Base-by-base conservation (phyloP, 2,797 vertebrate genomes). In the Malurus splendens region DNA sequence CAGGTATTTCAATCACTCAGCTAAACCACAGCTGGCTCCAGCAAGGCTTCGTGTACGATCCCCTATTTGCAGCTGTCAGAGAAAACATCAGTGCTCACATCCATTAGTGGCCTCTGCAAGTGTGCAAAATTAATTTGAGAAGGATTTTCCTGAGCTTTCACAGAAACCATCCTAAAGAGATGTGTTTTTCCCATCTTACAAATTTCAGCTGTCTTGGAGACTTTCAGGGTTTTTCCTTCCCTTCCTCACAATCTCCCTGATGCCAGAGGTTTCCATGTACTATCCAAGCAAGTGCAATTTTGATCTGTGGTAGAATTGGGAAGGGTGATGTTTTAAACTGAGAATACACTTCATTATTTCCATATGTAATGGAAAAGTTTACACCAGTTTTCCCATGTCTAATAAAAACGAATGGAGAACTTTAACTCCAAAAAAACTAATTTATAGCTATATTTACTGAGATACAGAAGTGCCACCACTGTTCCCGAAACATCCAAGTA, bases 1-100 rank as follows among this genome's bases (percentile, higher is more conserved):
- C 39, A 77, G 75, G 60, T 86, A 85, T 93, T 94, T 90, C 76
- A 76, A 79, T 79, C 57, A 79, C 83, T 79, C 45, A 67, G 64
- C 84, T 41, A 47, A 82, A 76, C 61, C 83, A 0, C 50, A 84
- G 54, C 51, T 0, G 10, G 56, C 36, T 91, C 50, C 78, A 82
- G 45, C 60, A 64, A 79, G 45, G 51, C 27, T 73, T 81, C 41
- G 13, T 51, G 41, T 56, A 18, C 22, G 60, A 74, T 33, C 45
- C n/a, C 41, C 24, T 77, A 1, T 62, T 81, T 33, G 7, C 30
- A 32, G 20, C 23, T 89, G 93, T 80, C 91, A 94, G 81, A 93
- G 77, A 86, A 94, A 94, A 92, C 67, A 85, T 42, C 33, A 33
- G 42, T 22, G 32, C 50, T 86, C 74, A 64, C 30, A 67, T 57